Evolutionary conservation across 2,888 invertebrate species (phyloP).

Genomic region (Cataglyphis albicans): DNA sequence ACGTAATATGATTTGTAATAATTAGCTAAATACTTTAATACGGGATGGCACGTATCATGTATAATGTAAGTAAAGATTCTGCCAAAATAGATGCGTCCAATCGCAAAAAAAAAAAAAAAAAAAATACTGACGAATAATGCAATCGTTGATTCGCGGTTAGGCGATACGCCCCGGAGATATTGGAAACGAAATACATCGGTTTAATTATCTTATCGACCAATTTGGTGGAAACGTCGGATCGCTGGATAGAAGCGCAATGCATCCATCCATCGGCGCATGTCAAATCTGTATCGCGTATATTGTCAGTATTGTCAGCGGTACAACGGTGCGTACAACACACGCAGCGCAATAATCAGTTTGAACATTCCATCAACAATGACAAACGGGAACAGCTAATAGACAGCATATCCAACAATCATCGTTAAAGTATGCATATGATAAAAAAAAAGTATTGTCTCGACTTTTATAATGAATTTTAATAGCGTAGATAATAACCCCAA

Average conservation of each 20-base stretch:
- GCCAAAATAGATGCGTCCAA: background rate
- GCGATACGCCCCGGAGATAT: conserved; percentile 35
- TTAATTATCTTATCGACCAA: conserved; percentile 28
- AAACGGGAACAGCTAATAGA: too few relatives aligned
- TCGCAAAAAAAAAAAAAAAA: background rate
- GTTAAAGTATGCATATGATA: background rate
- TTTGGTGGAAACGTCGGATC: conserved; percentile 35
- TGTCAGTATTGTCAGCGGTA: background rate
- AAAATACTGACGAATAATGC: background rate
- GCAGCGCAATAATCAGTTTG: conserved; percentile 17
- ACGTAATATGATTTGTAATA: background rate
- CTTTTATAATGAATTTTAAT: background rate
- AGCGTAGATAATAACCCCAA: background rate
- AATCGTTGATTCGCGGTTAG: conserved; percentile 12
- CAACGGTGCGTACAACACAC: background rate
- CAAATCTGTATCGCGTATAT: conserved; percentile 37
- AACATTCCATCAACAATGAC: conserved; percentile 22
- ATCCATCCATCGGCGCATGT: conserved; percentile 20
- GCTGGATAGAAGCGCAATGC: conserved; percentile 4
- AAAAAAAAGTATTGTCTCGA: background rate
- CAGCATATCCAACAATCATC: background rate
- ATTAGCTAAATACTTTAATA: background rate
- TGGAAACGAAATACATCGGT: conserved; percentile 28
- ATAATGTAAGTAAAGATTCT: background rate
- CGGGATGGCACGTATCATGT: background rate